Evolutionary conservation across 2,113 vertebrate species (phyloP), one percentile per base, ranked within the genome.

Genomic region (Urocitellus parryii): DNA sequence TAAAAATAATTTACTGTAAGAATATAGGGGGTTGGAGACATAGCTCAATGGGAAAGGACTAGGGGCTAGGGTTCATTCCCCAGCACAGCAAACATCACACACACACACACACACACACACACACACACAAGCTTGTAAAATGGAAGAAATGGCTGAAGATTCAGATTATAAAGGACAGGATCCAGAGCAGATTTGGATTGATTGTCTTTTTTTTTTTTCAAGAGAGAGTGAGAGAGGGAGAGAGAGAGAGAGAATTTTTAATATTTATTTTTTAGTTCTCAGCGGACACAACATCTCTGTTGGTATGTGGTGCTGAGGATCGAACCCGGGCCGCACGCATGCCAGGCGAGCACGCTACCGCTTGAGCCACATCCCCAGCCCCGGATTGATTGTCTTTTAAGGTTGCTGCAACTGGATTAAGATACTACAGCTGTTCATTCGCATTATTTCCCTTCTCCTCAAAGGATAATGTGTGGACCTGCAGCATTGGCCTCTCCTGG

Each of bases 351-450:
- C n/a, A n/a, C n/a, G n/a, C n/a, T n/a, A n/a, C n/a, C n/a, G n/a
- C n/a, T n/a, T n/a, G n/a, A n/a, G n/a, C n/a, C n/a, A n/a, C n/a
- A n/a, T n/a, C n/a, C n/a, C n/a, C n/a, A n/a, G n/a, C n/a, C n/a
- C n/a, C n/a, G 42, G 37, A 82, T n/a, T 88, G 48, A 76, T 48
- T 10, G 63, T 56, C 58, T 92, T 87, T 95, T n/a, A 95, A 82
- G 73, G 6, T 45, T 90, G 73, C 39, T 84, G 45, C 37, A 48
- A 53, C 65, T 56, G 73, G 65, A 65, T 92, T 39, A 78, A 93
- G 25, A 27, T 24, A 89, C 17, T 83, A 58, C 18, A 68, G 45
- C 45, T 84, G 29, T 78, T 79, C 77, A 29, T 42, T 88, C 17
- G 29, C 39, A 61, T 63, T 56, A 63, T 48, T 79, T 39, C 42